phyloP scores from a whole-genome alignment of 1,140 invertebrate genomes.

The Cydia splendana region DNA sequence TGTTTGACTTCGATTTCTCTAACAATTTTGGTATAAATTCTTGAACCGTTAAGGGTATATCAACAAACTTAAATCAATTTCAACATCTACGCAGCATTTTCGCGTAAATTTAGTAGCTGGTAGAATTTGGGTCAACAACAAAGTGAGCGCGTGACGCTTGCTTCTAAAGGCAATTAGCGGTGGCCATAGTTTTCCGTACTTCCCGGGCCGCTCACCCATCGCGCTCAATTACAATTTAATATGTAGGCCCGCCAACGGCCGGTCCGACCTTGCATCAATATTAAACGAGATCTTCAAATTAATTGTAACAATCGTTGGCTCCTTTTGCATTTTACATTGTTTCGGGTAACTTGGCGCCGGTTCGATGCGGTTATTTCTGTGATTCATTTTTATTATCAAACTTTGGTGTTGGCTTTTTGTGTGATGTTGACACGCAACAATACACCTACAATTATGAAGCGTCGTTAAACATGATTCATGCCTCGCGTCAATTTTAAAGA shows the following conservation, averaged over 20 bases:
- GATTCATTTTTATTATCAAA: conserved; percentile 10
- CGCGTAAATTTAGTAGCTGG: not conserved
- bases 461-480: not conserved
- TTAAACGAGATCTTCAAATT: conserved; percentile 30
- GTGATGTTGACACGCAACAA: conserved; percentile 12
- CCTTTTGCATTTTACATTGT: conserved; percentile 31
- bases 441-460: not conserved
- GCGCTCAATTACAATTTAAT: conserved; percentile 30
- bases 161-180: conserved; percentile 13
- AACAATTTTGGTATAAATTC: conserved; percentile 29
- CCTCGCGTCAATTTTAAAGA: conserved; percentile 2
- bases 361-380: not conserved
- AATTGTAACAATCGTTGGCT: conserved; percentile 23
- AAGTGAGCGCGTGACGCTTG: not conserved
- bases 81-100: conserved; percentile 5
- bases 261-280: conserved; percentile 18
- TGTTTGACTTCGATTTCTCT: conserved; percentile 28
- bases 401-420: conserved; percentile 1
- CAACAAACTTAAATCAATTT: conserved; percentile 10
- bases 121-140: conserved; percentile 17
- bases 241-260: conserved; percentile 12
- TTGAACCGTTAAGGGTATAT: conserved; percentile 29
- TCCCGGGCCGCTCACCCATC: conserved; percentile 8
- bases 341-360: not conserved
- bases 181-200: conserved; percentile 16